Base-by-base conservation (phyloP, 2,888 invertebrate species). In the Lasioglossum vierecki region DNA sequence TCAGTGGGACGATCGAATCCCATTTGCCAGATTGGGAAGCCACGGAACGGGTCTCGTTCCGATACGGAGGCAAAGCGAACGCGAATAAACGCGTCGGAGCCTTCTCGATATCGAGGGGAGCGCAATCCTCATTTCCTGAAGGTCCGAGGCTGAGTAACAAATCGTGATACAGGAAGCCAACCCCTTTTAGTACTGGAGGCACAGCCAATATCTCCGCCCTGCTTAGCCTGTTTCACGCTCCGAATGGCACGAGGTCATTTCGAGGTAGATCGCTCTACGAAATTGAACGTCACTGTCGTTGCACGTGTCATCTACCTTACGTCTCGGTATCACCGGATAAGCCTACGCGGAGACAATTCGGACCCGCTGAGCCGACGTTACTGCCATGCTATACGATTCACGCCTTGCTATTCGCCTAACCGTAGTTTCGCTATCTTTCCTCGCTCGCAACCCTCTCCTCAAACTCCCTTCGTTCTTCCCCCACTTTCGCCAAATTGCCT, bases 211-310 rank as follows among this genome's bases (percentile, higher is more conserved):
- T 88, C 83, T 85, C 86, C 80, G 80, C 83, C 84, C 84, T 83
- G 85, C 81, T 89, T 89, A 83, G 87, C 84, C 84, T 80, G 89
- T 89, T 89, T 89, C 88, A 89, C 85, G 89, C 83, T 89, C 78
- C 89, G 84, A 81, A 80, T 89, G 39, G 78, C 86, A 81, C 80
- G 77, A 79, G 84, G 85, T 88, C 88, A 85, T 86, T 91, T 87
- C 81, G 87, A 88, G 85, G 84, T 87, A 82, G 85, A 85, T 82
- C 84, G 85, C 84, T 88, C 86, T 79, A 84, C 84, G 86, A 83
- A 89, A 89, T 89, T 86, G 86, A 77, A 88, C 83, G 81, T 85
- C 83, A 81, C 76, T 76, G 85, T 84, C 83, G 75, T 71, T 78
- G 80, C 74, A 76, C 82, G 77, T 83, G 86, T 86, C 87, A 76